Conservation (phyloP, 1,140 invertebrate species). For the Choristoneura fumiferana region DNA sequence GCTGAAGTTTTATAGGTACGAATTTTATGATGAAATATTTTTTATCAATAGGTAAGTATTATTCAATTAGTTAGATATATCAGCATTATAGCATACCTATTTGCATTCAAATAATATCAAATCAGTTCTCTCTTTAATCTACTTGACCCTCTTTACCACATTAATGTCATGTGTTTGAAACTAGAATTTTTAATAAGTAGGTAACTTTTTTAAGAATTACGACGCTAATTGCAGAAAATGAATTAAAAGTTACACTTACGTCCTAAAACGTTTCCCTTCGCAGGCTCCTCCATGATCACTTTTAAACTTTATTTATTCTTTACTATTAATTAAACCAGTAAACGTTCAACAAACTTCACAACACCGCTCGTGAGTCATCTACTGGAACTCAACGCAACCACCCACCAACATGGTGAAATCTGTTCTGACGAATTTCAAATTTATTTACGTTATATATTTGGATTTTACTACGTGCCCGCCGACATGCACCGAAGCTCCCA, state of each 20-base stretch:
- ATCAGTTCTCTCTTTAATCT: too few relatives aligned
- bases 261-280: conserved; percentile 67
- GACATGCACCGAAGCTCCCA: conserved; percentile 42
- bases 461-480: conserved; percentile 40
- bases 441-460: conserved; percentile 40
- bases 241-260: conserved; percentile 50
- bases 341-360: conserved; percentile 15
- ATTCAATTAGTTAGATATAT: too few relatives aligned
- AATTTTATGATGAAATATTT: too few relatives aligned
- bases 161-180: too few relatives aligned
- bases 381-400: conserved; percentile 31
- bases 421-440: conserved; percentile 19
- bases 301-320: conserved; percentile 18
- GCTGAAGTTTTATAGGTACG: too few relatives aligned
- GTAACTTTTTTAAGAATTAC: too few relatives aligned
- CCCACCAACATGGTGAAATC: conserved; percentile 36
- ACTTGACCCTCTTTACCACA: too few relatives aligned
- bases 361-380: background rate
- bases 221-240: too few relatives aligned
- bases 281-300: conserved; percentile 60
- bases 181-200: too few relatives aligned
- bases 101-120: too few relatives aligned
- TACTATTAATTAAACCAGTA: conserved; percentile 13
- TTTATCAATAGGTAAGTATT: too few relatives aligned
- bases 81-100: too few relatives aligned